Percentiles rank a stretch among this genome's conserved stretches.
These are phyloP conservation scores for Pelochelys cantorii DNA, from an alignment of 2,797 vertebrate species.

Conservation along the genomic window DNA sequence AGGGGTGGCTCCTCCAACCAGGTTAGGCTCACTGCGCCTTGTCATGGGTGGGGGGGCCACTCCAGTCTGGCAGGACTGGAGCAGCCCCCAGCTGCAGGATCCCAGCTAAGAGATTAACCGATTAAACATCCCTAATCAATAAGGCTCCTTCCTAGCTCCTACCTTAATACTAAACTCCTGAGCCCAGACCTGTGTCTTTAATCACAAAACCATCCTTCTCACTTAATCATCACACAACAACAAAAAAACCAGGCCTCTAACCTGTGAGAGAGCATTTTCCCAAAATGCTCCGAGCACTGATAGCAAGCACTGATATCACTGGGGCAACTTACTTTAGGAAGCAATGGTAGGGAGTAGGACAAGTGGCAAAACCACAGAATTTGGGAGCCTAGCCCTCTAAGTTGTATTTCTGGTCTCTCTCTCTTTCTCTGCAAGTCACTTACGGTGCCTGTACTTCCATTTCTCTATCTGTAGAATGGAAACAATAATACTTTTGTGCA, in stretches of 20 bases:
- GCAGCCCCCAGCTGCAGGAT: too few relatives aligned
- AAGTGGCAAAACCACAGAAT: background rate
- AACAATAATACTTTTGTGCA: slow-evolving; percentile 16
- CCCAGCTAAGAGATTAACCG: too few relatives aligned
- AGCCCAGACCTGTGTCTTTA: background rate
- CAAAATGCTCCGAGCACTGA: background rate
- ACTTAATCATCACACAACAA: background rate
- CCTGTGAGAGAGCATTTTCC: background rate
- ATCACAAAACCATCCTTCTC: background rate
- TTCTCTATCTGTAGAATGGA: slow-evolving; percentile 26
- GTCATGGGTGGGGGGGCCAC: too few relatives aligned
- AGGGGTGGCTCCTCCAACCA: too few relatives aligned
- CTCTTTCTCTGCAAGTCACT: background rate
- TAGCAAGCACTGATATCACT: background rate
- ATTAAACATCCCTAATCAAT: too few relatives aligned
- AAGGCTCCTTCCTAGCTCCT: background rate
- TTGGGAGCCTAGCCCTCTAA: background rate
- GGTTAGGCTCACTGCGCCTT: too few relatives aligned
- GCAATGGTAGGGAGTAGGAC: background rate
- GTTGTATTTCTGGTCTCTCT: background rate
- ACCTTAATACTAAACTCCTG: background rate
- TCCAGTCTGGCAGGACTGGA: too few relatives aligned
- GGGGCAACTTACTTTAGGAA: background rate
- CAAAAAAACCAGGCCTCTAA: background rate
- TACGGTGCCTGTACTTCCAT: background rate